Base-by-base conservation (phyloP, 2,888 invertebrate genomes). In the Pachycephus smyrnensis region DNA sequence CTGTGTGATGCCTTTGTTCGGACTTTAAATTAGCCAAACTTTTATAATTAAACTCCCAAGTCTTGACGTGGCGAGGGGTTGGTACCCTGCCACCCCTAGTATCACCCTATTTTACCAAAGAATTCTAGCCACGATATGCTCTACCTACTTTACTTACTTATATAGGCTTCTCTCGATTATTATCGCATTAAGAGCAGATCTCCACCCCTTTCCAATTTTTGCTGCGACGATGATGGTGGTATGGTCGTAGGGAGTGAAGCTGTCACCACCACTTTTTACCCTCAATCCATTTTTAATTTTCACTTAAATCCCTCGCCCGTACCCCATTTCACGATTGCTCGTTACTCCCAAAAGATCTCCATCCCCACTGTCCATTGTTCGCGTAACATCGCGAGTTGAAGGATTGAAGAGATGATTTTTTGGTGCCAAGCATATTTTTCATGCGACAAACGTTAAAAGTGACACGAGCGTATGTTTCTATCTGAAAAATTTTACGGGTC, bases 381-480 rank as follows among this genome's bases (percentile, higher is more conserved):
- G 23, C 40, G 9, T 55, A 23, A 55, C 15, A 55, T 55, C 0
- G 23, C 9, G 2, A 9, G 23, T 55, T 23, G 23, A 23, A 23
- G 2, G 9, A 55, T 2, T 1, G 2, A 40, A 0, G 1, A 9
- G 0, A 9, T 0, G 6, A 23, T 23, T 23, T 23, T 23, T 23
- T 23, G 4, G 9, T 1, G 40, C 9, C 23, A 55, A 55, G 23
- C 23, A 55, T 23, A 23, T 23, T 55, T 40, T 23, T 23, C 40
- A 55, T 33, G 33, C 33, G 33, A 33, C 40, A 9, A 55, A 23
- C 15, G 6, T 23, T 9, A 23, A 55, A 40, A 0, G 15, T 40
- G 15, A 40, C 15, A 15, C 40, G 4, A 40, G 40, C 40, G 40
- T 15, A 15, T 6, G 40, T 15, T 40, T 40, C 15, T 6, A 6